These are phyloP conservation scores for Pristionchus arcanus DNA, from an alignment of 2,888 invertebrate species.

Conservation along the genomic window DNA sequence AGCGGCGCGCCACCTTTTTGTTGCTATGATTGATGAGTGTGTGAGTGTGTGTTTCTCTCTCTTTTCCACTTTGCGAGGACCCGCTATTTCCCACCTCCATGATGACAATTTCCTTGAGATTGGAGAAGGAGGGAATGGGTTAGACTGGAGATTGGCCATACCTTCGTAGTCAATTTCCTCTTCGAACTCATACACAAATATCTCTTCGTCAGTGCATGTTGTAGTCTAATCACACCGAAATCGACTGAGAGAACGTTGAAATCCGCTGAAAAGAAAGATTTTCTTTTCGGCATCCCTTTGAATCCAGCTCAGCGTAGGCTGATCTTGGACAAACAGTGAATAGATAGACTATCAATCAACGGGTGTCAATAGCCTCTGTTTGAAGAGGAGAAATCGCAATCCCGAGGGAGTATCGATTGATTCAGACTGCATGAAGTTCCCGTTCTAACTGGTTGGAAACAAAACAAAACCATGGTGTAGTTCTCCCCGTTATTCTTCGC, in stretches of 20 bases:
- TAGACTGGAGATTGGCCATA: not conserved
- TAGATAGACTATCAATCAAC: constrained; percentile 22
- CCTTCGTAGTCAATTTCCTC: constrained; percentile 44
- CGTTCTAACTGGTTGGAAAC: constrained; percentile 29
- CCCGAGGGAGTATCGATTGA: not conserved
- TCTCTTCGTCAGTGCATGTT: constrained; percentile 43
- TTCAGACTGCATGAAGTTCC: not conserved
- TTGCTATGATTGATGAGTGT: constrained; percentile 31
- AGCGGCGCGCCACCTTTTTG: constrained; percentile 45
- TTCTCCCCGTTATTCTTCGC: not conserved
- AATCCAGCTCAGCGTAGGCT: not conserved
- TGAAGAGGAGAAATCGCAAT: constrained; percentile 13
- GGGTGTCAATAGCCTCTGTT: constrained; percentile 33
- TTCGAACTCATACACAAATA: constrained; percentile 37
- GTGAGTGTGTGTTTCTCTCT: not conserved
- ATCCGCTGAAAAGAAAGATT: constrained; percentile 36
- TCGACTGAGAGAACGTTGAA: constrained; percentile 48
- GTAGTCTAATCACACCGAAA: constrained; percentile 43
- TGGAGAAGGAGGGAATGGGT: not conserved
- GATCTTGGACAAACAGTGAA: not conserved
- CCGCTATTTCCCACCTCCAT: not conserved
- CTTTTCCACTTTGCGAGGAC: constrained; percentile 31
- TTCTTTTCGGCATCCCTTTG: not conserved
- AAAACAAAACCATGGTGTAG: not conserved
- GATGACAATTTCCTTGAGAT: constrained; percentile 27